Evolutionary conservation across 2,113 vertebrate genomes (phyloP).

Genomic region (Ophthalmolycus amberensis): DNA sequence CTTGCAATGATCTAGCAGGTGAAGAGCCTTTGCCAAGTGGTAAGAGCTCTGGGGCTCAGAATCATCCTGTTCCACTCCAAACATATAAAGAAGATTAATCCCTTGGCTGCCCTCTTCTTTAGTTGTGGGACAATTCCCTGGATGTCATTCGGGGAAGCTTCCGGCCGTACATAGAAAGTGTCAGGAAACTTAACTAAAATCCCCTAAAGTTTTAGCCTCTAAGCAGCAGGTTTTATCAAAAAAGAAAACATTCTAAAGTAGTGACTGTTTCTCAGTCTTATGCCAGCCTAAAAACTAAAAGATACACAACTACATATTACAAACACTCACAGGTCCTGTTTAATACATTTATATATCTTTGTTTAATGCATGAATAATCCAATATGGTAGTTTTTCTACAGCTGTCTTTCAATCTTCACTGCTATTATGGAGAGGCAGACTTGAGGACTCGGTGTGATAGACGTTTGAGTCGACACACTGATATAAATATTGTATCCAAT

Average conservation of each 20-base stretch:
- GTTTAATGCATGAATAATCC: neutral
- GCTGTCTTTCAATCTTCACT: neutral
- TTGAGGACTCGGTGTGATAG: neutral
- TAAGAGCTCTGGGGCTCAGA: constrained; percentile 34
- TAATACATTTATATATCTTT: neutral
- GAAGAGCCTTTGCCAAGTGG: neutral
- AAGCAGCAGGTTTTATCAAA: constrained; percentile 17
- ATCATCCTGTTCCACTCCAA: constrained; percentile 48
- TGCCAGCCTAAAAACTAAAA: neutral
- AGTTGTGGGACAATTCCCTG: constrained; percentile 81
- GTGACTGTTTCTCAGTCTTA: neutral
- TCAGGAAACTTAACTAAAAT: constrained; percentile 60
- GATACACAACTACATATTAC: neutral
- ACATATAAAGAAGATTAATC: constrained; percentile 60
- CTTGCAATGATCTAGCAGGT: neutral
- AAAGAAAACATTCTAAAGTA: no score
- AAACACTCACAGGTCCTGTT: neutral
- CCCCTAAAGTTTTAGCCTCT: constrained; percentile 27
- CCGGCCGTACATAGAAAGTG: constrained; percentile 63
- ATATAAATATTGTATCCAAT: neutral
- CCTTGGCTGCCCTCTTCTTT: constrained; percentile 54
- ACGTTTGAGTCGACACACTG: neutral
- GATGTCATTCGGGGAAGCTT: constrained; percentile 72
- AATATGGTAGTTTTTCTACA: neutral
- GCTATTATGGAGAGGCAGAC: neutral